phyloP scores from a whole-genome alignment of 2,113 vertebrate species.

The Sminthopsis crassicaudata region DNA sequence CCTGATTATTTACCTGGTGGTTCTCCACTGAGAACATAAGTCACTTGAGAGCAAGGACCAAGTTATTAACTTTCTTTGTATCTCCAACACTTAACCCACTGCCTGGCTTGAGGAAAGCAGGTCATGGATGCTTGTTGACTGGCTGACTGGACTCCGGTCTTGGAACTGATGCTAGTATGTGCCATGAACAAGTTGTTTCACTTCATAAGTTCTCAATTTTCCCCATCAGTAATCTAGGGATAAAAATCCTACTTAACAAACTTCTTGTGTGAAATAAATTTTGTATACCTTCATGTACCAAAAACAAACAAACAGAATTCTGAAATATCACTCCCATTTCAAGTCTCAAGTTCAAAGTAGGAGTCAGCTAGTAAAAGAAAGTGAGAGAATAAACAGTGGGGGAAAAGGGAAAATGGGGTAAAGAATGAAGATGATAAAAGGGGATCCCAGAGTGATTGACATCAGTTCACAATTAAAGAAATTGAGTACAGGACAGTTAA shows the following conservation, averaged over 20 bases:
- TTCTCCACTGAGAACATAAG: background rate
- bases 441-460: background rate
- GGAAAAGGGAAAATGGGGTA: background rate
- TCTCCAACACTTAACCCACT: too few relatives aligned
- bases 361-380: background rate
- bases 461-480: background rate
- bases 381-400: background rate
- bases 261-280: background rate
- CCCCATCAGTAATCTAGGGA: too few relatives aligned
- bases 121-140: background rate
- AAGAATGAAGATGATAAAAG: background rate
- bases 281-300: background rate
- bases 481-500: background rate
- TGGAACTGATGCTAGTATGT: background rate
- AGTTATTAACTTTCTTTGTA: background rate
- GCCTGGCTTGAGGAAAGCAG: background rate
- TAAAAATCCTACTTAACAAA: background rate
- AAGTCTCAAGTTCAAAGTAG: background rate
- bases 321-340: background rate
- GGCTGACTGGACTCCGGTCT: background rate
- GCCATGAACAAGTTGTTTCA: background rate
- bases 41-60: background rate
- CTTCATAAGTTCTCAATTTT: background rate
- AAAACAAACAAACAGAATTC: background rate
- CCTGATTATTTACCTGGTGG: background rate